Evolutionary conservation across 1,140 invertebrate genomes (phyloP), one percentile per base, ranked within the genome.

Genomic region (Ctenoplectra terminalis): DNA sequence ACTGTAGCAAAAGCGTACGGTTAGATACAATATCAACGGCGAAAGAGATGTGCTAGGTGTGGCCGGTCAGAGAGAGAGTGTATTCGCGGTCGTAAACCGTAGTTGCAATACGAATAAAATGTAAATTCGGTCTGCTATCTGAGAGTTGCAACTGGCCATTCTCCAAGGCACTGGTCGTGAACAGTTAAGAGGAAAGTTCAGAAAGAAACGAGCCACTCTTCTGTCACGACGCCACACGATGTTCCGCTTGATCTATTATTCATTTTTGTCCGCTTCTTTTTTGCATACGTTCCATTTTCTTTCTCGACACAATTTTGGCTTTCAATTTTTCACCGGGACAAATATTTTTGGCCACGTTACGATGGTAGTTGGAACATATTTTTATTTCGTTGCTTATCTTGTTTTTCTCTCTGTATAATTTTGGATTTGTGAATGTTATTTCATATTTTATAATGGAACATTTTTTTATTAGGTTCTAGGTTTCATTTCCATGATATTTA

Each of bases 71-170:
- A n/a, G 8, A 52, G 26, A 46, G 26, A 37, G 0, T 15, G 26
- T 54, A 69, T 48, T 40, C 54, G 11, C 20, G 29, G 50, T n/a
- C 26, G 60, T 29, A 69, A 56, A 40, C 61, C 31, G 72, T 64
- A 31, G 31, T n/a, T 23, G 63, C 63, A 72, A 83, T 58, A 75
- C 50, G 67, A 66, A 66, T 56, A 79, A 78, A 83, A 72, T 71
- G 81, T 67, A 83, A 79, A 79, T 82, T 76, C 64, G 54, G 63
- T 29, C 54, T 77, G 56, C 34, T 77, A 77, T 56, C 73, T 70
- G 31, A 43, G 54, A 58, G n/a, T 34, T n/a, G 63, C 8, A 43
- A 54, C 46, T 77, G 46, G 64, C 48, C 17, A 52, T 76, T 63
- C 64, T 70, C 73, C 73, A 50, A 26, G 56, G 31, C 34, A 66